Evolutionary conservation across 1,140 invertebrate species (phyloP).

Genomic region (Neoseiulus cucumeris): DNA sequence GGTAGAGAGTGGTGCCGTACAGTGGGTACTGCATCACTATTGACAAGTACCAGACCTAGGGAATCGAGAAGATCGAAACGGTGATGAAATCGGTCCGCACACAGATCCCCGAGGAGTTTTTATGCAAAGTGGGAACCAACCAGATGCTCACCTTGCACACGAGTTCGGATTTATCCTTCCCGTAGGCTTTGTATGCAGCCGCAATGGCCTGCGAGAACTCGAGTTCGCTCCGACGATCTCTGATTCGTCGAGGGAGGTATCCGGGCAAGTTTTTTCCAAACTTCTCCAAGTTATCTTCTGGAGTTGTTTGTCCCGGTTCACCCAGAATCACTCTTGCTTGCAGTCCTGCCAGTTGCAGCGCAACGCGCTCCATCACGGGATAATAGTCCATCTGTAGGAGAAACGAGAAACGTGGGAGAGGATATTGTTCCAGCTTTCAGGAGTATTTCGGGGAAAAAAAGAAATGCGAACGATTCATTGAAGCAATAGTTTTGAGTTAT

Average conservation of each 20-base stretch:
- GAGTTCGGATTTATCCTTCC: constrained; percentile 64
- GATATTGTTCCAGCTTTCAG: background rate
- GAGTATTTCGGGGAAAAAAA: background rate
- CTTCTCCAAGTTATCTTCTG: constrained; percentile 23
- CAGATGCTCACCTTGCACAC: constrained; percentile 47
- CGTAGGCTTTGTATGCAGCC: constrained; percentile 42
- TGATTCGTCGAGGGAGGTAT: background rate
- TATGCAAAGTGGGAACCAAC: too few relatives aligned
- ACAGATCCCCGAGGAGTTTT: too few relatives aligned
- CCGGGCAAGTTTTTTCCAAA: constrained; percentile 2
- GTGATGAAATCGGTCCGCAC: too few relatives aligned
- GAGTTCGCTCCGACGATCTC: constrained; percentile 20
- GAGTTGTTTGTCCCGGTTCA: constrained; percentile 45
- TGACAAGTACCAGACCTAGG: constrained; percentile 56
- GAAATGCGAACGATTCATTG: background rate
- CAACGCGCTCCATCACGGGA: constrained; percentile 80
- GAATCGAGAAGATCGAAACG: too few relatives aligned
- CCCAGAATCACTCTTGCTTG: constrained; percentile 81
- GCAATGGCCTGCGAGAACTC: constrained; percentile 30
- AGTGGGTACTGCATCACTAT: constrained; percentile 93
- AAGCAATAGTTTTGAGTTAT: background rate
- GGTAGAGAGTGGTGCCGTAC: constrained; percentile 80
- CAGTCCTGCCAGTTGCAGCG: constrained; percentile 70
- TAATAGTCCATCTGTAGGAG: constrained; percentile 62
- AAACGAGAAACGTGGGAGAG: constrained; percentile 18